Percentiles rank a stretch among this genome's conserved stretches.
These are phyloP conservation scores for Conopomorpha cramerella DNA, from an alignment of 1,140 invertebrate genomes.

Conservation along the genomic window DNA sequence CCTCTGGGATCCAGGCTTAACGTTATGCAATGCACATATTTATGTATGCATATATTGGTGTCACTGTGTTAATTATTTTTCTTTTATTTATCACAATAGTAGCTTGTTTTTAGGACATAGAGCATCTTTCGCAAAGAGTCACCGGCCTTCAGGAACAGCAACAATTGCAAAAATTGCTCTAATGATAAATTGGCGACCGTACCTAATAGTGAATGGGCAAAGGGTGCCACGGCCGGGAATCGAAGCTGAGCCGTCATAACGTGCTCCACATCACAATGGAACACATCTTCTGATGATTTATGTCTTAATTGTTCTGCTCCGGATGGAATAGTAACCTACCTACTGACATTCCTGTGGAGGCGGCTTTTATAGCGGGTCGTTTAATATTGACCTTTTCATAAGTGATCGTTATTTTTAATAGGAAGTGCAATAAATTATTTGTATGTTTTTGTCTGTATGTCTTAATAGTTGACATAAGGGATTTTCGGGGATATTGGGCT, in stretches of 20 bases:
- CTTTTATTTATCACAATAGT: background rate
- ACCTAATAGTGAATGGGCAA: conserved; percentile 39
- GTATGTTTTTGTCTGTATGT: no score
- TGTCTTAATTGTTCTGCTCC: conserved; percentile 36
- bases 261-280: conserved; percentile 44
- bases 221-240: conserved; percentile 25
- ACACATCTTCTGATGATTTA: conserved; percentile 43
- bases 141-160: no score
- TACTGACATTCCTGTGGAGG: conserved; percentile 16
- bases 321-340: no score
- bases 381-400: conserved; percentile 21
- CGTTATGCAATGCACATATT: no score
- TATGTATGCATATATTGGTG: no score
- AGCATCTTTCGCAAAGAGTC: conserved; percentile 18
- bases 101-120: conserved; percentile 10
- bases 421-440: no score
- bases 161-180: conserved; percentile 59
- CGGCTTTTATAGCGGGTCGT: conserved; percentile 18
- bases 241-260: conserved; percentile 42
- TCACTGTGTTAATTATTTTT: no score
- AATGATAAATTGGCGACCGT: conserved; percentile 60
- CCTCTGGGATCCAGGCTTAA: no score
- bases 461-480: no score
- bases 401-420: no score
- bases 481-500: no score